Conservation (phyloP, 2,797 vertebrate species). For the Arctocebus calabarensis region DNA sequence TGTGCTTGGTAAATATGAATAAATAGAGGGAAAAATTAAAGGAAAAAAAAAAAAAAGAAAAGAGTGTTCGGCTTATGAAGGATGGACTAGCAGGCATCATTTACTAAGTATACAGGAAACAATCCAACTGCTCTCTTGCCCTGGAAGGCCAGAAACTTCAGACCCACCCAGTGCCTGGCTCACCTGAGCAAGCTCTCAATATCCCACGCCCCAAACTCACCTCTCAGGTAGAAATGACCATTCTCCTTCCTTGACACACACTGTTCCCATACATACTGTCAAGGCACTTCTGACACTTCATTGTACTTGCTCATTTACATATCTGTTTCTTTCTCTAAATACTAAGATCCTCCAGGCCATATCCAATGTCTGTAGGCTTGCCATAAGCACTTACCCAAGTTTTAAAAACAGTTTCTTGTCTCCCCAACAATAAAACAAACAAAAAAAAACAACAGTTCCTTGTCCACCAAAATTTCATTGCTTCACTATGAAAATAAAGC, state of each 20-base stretch:
- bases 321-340: not conserved
- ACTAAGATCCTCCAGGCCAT: not conserved
- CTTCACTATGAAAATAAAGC: not conserved
- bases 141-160: not conserved
- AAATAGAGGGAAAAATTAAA: not conserved
- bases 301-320: fast-evolving
- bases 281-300: fast-evolving
- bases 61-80: not conserved
- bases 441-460: not conserved
- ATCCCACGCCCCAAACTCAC: no score
- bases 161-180: no score
- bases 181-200: not conserved
- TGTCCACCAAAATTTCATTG: not conserved
- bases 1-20: not conserved
- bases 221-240: not conserved
- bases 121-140: not conserved
- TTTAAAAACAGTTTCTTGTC: not conserved
- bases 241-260: not conserved
- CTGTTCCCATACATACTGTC: fast-evolving
- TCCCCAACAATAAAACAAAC: no score
- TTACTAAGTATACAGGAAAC: not conserved
- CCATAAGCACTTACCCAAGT: not conserved
- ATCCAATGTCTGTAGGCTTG: not conserved
- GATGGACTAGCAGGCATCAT: fast-evolving
- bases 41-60: no score